Base-by-base conservation (phyloP, 2,888 invertebrate species). In the Ligdia adustata region DNA sequence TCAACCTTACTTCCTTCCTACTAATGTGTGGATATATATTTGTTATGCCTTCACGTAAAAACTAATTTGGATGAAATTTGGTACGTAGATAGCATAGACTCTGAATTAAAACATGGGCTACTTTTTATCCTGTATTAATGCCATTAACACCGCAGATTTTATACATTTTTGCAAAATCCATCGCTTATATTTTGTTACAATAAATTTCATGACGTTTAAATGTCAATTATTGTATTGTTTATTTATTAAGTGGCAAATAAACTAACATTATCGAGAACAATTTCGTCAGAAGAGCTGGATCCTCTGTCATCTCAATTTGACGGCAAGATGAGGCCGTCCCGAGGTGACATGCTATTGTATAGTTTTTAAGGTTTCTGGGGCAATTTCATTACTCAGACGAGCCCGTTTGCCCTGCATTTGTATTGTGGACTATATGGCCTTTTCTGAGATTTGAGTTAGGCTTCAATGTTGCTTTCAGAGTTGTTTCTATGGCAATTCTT, bases 281-380 rank as follows among this genome's bases (percentile, higher is more conserved):
- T 9, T 11, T 4, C 12, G 22, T 26, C 26, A 39, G 48, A 35
- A 39, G 59, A 64, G 56, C 62, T 59, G 61, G 66, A 70, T 74
- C 73, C 70, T 74, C 66, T 65, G 73, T 77, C 80, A 78, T 79
- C 72, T 77, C 71, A 72, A 79, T 79, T 77, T 75, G 76, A 75
- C 70, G 66, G 60, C 52, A 58, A 65, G 66, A 70, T 61, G 68
- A 64, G 62, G 62, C 66, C 60, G 62, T 50, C 53, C 50, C 44
- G 52, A 56, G 57, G 62, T 60, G 65, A 68, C 63, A 55, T 55
- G 48, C 51, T 48, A 49, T 55, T 47, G 60, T 65, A 52, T 68
- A 67, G 66, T 66, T 62, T 69, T 65, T 51, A 66, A 62, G 66
- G 58, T 59, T 64, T 55, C 56, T 53, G 34, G 55, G 58, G 57